A percentile compares a stretch with the other conserved stretches of the same genome.
phyloP scores from a whole-genome alignment of 2,888 invertebrate genomes.

The Himalopsyche tibetana region DNA sequence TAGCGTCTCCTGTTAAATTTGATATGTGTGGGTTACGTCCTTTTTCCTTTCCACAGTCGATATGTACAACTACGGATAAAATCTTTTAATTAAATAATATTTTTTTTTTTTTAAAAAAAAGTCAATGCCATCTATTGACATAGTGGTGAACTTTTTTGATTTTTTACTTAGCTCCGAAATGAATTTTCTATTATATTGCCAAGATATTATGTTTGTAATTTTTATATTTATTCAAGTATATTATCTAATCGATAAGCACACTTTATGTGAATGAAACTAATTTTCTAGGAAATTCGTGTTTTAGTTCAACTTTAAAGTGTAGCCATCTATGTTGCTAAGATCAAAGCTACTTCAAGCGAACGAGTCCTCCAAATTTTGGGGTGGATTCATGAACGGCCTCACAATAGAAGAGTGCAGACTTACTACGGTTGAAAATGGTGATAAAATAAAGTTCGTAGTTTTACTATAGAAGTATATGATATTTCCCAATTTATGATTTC shows the following conservation, averaged over 20 bases:
- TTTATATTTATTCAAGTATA: not conserved
- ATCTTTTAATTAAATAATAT: not conserved
- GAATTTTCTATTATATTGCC: not conserved
- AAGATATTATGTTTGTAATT: not conserved
- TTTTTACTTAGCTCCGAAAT: not conserved
- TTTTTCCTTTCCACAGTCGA: too few relatives aligned
- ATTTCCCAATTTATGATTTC: too few relatives aligned
- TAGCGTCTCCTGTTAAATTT: too few relatives aligned
- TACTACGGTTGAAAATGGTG: not conserved
- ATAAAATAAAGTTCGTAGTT: not conserved
- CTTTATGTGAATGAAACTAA: not conserved
- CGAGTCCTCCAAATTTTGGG: not conserved
- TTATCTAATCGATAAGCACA: not conserved
- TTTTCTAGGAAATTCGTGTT: not conserved
- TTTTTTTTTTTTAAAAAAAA: too few relatives aligned
- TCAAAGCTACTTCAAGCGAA: not conserved
- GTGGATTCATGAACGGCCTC: not conserved
- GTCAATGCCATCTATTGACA: slow-evolving; percentile 7
- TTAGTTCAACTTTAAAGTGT: not conserved
- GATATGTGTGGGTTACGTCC: too few relatives aligned
- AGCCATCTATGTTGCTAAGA: slow-evolving; percentile 15
- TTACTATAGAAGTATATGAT: too few relatives aligned
- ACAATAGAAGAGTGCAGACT: not conserved
- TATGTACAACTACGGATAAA: not conserved
- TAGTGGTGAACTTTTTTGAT: not conserved